These are phyloP conservation scores for Xestia rhomboidea DNA, from an alignment of 2,888 invertebrate species.

Conservation along the genomic window DNA sequence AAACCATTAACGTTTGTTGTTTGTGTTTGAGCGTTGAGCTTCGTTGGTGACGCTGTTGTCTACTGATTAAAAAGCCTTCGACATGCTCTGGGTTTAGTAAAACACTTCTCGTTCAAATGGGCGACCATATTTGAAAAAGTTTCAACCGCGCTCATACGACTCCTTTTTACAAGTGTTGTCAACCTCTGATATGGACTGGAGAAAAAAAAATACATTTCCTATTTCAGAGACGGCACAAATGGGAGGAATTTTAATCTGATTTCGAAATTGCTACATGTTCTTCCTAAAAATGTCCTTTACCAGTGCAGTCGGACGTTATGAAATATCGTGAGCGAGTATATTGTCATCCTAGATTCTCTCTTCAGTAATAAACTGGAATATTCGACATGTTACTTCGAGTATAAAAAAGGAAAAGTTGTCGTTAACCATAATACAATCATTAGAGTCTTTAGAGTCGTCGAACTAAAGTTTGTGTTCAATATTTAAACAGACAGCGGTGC, in stretches of 20 bases:
- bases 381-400: constrained; percentile 31
- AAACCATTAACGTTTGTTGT: constrained; percentile 88
- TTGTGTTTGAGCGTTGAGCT: constrained; percentile 78
- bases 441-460: constrained; percentile 76
- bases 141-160: neutral
- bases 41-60: constrained; percentile 70
- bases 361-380: constrained; percentile 30
- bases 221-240: constrained; percentile 50
- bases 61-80: constrained; percentile 74
- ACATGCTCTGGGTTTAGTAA: constrained; percentile 59
- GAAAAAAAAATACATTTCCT: constrained; percentile 50
- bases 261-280: constrained; percentile 62
- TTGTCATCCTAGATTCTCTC: constrained; percentile 25
- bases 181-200: constrained; percentile 52
- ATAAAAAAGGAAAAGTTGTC: constrained; percentile 49
- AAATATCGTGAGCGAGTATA: constrained; percentile 28
- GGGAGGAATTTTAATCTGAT: constrained; percentile 60
- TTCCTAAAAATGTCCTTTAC: constrained; percentile 44
- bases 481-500: constrained; percentile 78
- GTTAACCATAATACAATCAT: constrained; percentile 71
- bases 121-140: constrained; percentile 44
- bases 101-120: constrained; percentile 56
- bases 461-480: constrained; percentile 79
- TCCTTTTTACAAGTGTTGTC: constrained; percentile 25
- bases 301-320: constrained; percentile 37